These are phyloP conservation scores for Aphidius colemani DNA, from an alignment of 2,888 invertebrate species.

Conservation along the genomic window DNA sequence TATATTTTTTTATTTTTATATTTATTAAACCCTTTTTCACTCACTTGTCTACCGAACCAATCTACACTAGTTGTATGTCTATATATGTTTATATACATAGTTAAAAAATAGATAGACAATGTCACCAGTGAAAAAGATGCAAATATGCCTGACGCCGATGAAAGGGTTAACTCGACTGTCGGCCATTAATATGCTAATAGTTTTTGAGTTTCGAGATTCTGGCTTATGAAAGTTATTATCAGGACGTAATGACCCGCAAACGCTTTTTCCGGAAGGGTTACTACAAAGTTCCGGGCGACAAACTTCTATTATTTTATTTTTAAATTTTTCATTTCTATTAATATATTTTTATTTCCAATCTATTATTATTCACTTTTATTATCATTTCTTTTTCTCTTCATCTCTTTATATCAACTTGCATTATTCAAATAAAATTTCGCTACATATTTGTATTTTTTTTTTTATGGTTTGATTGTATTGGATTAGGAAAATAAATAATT, in stretches of 20 bases:
- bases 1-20: neutral
- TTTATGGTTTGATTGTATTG: too few relatives aligned
- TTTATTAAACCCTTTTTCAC: constrained; percentile 19
- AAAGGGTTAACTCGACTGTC: constrained; percentile 61
- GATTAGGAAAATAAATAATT: neutral
- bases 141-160: constrained; percentile 59
- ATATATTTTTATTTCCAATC: too few relatives aligned
- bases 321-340: neutral
- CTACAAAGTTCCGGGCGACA: constrained; percentile 33
- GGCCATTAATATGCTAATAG: constrained; percentile 62
- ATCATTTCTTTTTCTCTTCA: too few relatives aligned
- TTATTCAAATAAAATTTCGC: too few relatives aligned
- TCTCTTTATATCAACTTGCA: too few relatives aligned
- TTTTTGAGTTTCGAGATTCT: constrained; percentile 59
- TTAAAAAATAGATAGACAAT: constrained; percentile 3
- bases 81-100: too few relatives aligned
- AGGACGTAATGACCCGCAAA: constrained; percentile 59
- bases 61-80: constrained; percentile 13
- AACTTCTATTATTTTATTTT: constrained; percentile 18
- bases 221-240: constrained; percentile 59
- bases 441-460: too few relatives aligned
- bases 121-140: constrained; percentile 46
- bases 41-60: constrained; percentile 31
- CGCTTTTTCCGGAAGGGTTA: constrained; percentile 60
- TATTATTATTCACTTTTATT: too few relatives aligned